Conservation (phyloP, 2,113 vertebrate species). For the Nerophis ophidion region DNA sequence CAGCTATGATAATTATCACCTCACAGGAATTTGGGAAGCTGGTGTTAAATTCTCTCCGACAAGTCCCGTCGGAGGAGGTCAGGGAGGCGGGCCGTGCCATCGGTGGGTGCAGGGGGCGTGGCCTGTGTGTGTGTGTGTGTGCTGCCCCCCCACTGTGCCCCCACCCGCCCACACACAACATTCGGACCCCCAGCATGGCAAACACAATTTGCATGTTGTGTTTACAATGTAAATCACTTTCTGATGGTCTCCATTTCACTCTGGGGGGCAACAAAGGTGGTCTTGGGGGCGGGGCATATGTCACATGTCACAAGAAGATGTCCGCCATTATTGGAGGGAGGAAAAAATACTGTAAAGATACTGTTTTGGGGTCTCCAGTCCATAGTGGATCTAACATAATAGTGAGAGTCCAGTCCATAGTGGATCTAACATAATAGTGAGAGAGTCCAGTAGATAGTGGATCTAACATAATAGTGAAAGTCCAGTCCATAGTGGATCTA, state of each 20-base stretch:
- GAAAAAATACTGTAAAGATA: background rate
- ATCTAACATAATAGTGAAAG: no score
- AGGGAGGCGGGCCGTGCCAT: conserved; percentile 57
- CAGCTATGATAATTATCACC: conserved; percentile 79
- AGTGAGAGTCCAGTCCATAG: no score
- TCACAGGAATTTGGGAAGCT: conserved; percentile 77
- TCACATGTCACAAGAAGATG: background rate
- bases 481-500: no score
- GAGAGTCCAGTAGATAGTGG: no score
- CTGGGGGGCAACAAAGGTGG: conserved; percentile 31
- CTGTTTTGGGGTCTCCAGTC: no score
- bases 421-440: no score
- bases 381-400: no score
- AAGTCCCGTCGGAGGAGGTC: conserved; percentile 65
- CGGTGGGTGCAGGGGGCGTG: conserved; percentile 41
- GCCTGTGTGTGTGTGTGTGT: conserved; percentile 35
- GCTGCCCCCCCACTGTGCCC: conserved; percentile 25
- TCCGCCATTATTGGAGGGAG: background rate
- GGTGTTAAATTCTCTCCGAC: conserved; percentile 77
- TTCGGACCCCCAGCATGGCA: conserved; percentile 48
- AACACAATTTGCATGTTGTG: conserved; percentile 58
- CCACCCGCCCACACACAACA: conserved; percentile 25
- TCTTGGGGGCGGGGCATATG: conserved; percentile 11
- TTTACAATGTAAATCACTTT: conserved; percentile 63
- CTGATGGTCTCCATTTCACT: conserved; percentile 47